phyloP scores from a whole-genome alignment of 2,797 vertebrate genomes.

The Paramormyrops hopkinsi region DNA sequence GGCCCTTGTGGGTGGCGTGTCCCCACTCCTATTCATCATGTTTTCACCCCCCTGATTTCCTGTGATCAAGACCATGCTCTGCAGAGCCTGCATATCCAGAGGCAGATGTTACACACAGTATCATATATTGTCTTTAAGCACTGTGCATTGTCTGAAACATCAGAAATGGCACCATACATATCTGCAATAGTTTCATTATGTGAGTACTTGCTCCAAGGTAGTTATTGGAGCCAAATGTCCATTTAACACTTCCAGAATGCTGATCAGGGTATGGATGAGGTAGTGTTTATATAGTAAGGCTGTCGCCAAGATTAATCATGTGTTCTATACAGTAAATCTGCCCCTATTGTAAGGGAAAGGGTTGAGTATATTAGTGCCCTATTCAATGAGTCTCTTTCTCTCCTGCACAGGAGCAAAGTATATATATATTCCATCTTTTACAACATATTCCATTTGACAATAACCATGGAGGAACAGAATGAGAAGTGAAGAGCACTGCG shows the following conservation, averaged over 20 bases:
- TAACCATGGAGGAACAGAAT: neutral
- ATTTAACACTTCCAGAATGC: neutral
- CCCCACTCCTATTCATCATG: conserved; percentile 12
- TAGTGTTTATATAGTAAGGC: neutral
- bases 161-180: neutral
- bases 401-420: neutral
- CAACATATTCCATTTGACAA: neutral
- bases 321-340: neutral
- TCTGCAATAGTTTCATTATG: neutral
- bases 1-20: conserved; percentile 1
- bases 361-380: neutral
- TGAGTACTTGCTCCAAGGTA: neutral
- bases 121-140: neutral
- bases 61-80: neutral
- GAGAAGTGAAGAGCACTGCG: neutral
- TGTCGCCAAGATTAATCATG: neutral
- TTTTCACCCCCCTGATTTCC: neutral
- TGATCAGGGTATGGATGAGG: neutral
- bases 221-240: neutral
- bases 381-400: neutral
- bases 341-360: neutral
- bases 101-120: too few species aligned
- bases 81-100: neutral
- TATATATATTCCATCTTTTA: neutral
- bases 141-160: neutral